Evolutionary conservation across 2,113 vertebrate genomes (phyloP), one percentile per base, ranked within the genome.

Genomic region (Dendrocopos noguchii): DNA sequence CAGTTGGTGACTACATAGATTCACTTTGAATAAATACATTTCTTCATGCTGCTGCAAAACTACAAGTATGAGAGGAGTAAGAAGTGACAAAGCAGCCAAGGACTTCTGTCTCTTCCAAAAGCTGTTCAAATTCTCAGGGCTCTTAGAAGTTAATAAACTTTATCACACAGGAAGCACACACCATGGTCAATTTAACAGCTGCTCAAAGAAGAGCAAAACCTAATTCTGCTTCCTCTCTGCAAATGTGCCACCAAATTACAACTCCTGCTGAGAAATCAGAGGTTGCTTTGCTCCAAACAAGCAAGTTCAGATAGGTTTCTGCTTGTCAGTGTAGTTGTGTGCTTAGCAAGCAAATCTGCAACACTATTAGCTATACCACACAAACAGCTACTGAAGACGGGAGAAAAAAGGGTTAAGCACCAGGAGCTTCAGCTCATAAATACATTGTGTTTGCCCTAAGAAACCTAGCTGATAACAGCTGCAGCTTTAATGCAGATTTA

Each of bases 361-460:
- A 92, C 57, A 29, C 2, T 19, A 44, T 44, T 44, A 76, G 46
- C 65, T 91, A 8, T 9, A 80, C 21, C 8, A 11, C 4, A 22
- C 36, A 56, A 31, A 80, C 33, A 83, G 27, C 72, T 80, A 61
- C 22, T 52, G 50, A 84, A 91, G 70, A 88, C 55, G 13, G 56
- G 59, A 36, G n/a, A 56, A 71, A 91, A 85, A 64, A 34, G 63
- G 70, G 85, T 94, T 61, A 94, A 93, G 84, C 92, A 95, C 71
- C 84, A 66, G 31, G 87, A 96, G 60, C 70, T 82, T 90, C 88
- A 90, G 90, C 91, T 94, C 78, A 47, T 59, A 57, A 81, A 87
- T 15, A 85, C 24, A 20, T 29, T n/a, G 59, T 63, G 80, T 47
- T 88, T 87, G 80, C 85, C 83, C 68, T 90, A 65, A 81, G 39